phyloP scores from a whole-genome alignment of 2,113 vertebrate genomes.

The Dipodomys stephensi region DNA sequence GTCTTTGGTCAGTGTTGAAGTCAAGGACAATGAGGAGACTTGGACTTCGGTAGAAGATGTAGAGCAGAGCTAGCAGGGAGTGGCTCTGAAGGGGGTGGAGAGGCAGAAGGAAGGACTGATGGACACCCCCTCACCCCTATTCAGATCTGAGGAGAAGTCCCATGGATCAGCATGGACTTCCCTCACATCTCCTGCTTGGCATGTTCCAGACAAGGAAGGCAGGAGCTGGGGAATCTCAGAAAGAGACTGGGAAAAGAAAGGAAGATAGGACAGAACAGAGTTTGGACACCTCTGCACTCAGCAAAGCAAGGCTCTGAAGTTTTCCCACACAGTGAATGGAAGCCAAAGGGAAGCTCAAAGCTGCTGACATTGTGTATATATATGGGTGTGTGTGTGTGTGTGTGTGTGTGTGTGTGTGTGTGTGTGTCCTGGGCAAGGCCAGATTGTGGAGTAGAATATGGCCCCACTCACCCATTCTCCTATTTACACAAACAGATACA shows the following conservation, averaged over 20 bases:
- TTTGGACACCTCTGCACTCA: neutral
- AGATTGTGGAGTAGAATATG: neutral
- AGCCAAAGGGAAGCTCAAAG: neutral
- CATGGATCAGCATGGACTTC: neutral
- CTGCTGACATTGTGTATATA: rapidly evolving
- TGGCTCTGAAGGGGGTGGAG: too few relatives aligned
- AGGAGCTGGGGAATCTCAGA: neutral
- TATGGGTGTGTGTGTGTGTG: too few relatives aligned
- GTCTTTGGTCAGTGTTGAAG: neutral
- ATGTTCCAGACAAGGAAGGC: neutral
- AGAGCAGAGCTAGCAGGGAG: neutral
- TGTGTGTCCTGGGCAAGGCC: neutral
- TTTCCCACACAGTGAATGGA: neutral
- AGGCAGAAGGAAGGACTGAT: neutral
- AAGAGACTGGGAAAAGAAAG: neutral
- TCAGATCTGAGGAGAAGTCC: too few relatives aligned
- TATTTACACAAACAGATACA: neutral
- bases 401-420: neutral
- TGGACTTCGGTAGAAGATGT: neutral
- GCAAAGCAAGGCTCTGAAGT: rapidly evolving
- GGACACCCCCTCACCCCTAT: too few relatives aligned
- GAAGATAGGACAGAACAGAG: rapidly evolving
- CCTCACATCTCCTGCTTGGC: neutral
- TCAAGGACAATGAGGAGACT: neutral
- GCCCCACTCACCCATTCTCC: rapidly evolving